These are phyloP conservation scores for Trachemys scripta DNA, from an alignment of 2,113 vertebrate genomes.

Conservation along the genomic window DNA sequence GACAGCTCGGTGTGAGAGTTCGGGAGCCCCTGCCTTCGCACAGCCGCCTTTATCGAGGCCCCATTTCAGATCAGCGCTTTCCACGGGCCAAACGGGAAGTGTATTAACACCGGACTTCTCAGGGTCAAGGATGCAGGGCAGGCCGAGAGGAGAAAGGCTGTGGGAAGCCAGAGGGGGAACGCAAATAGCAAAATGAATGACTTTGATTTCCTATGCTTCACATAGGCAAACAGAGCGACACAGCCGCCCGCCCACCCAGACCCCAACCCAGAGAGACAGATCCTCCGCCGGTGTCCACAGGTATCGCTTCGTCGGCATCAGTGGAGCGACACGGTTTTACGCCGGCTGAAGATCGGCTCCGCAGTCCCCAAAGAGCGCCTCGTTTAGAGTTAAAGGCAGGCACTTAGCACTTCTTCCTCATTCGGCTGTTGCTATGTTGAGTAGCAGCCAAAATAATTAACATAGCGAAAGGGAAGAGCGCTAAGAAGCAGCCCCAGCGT, in stretches of 20 bases:
- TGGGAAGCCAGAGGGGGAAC: slow-evolving; percentile 64
- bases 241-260: not conserved
- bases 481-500: slow-evolving; percentile 38
- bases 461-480: not conserved
- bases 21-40: slow-evolving; percentile 82
- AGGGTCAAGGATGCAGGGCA: slow-evolving; percentile 81
- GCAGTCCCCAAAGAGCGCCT: not conserved
- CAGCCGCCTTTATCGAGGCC: slow-evolving; percentile 75
- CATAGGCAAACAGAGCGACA: slow-evolving; percentile 12
- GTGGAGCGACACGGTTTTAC: not conserved
- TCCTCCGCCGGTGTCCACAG: fast-evolving
- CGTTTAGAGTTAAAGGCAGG: fast-evolving
- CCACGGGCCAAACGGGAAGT: slow-evolving; percentile 83
- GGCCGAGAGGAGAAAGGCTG: slow-evolving; percentile 56
- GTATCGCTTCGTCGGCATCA: not conserved
- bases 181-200: slow-evolving; percentile 78
- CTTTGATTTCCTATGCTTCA: slow-evolving; percentile 73
- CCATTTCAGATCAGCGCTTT: slow-evolving; percentile 72
- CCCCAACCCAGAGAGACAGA: not conserved
- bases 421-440: slow-evolving; percentile 22
- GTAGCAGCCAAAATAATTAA: slow-evolving; percentile 44
- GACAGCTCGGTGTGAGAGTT: slow-evolving; percentile 84
- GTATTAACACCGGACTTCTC: slow-evolving; percentile 72
- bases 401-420: slow-evolving; percentile 17
- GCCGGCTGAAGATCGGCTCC: not conserved